These are phyloP conservation scores for Promerops cafer DNA, from an alignment of 2,113 vertebrate species.

Conservation along the genomic window DNA sequence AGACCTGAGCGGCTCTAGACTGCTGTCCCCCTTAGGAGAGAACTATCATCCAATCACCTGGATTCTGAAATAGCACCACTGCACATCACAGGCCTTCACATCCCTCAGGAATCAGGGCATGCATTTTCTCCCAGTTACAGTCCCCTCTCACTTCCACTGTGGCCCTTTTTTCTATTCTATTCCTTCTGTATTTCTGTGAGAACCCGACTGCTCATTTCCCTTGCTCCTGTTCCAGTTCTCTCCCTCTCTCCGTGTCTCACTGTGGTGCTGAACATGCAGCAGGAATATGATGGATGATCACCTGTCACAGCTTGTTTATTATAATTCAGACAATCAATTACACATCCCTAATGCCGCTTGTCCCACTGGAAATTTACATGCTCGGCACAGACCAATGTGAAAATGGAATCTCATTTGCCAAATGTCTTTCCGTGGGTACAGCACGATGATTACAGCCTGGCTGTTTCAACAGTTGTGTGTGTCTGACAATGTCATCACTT, in stretches of 20 bases:
- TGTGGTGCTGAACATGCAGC: conserved; percentile 49
- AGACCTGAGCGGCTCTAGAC: not conserved
- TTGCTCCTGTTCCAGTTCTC: not conserved
- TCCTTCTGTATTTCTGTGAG: not conserved
- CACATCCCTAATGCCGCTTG: conserved; percentile 67
- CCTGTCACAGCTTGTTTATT: conserved; percentile 78
- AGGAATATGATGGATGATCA: conserved; percentile 74
- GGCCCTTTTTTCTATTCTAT: not conserved
- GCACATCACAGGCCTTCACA: not conserved
- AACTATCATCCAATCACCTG: not conserved
- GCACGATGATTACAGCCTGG: conserved; percentile 65
- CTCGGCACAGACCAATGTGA: conserved; percentile 72
- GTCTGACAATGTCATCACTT: conserved; percentile 71
- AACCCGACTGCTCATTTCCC: not conserved
- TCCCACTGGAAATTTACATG: conserved; percentile 74
- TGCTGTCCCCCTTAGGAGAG: not conserved
- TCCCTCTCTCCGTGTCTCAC: not conserved
- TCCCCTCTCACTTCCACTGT: not conserved
- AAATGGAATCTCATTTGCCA: conserved; percentile 77
- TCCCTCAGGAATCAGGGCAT: not conserved
- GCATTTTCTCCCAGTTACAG: not conserved
- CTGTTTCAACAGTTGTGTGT: conserved; percentile 69
- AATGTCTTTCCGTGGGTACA: conserved; percentile 66
- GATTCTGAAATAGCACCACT: not conserved
- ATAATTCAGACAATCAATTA: conserved; percentile 79